A percentile compares a stretch with the other conserved stretches of the same genome.
Evolutionary conservation across 2,797 vertebrate genomes (phyloP).

Genomic region (Sebastes nivosus): DNA sequence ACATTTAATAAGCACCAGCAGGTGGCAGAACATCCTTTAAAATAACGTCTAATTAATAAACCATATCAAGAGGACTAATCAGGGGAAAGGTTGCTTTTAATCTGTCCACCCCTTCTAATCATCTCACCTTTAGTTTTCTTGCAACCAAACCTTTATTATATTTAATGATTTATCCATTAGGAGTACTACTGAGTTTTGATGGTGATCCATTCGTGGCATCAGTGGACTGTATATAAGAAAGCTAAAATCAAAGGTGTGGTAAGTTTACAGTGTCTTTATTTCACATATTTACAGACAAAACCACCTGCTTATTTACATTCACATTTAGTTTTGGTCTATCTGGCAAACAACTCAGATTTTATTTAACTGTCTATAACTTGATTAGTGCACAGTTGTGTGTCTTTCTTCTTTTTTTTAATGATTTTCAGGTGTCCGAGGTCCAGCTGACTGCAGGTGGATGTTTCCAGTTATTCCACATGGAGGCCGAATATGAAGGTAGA

Average conservation of each 20-base stretch:
- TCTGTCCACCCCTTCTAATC: not conserved
- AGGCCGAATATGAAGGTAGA: not conserved
- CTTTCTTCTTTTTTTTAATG: not conserved
- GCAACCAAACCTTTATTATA: not conserved
- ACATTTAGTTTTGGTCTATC: slow-evolving; percentile 37
- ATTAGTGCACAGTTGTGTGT: not conserved
- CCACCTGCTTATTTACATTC: slow-evolving; percentile 62
- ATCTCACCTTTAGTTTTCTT: not conserved
- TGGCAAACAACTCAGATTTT: not conserved
- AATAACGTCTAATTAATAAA: not conserved
- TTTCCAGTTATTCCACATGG: not conserved
- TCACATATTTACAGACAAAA: slow-evolving; percentile 61
- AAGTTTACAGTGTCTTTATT: slow-evolving; percentile 57
- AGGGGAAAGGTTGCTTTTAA: not conserved
- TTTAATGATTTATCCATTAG: not conserved
- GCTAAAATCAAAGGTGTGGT: not conserved
- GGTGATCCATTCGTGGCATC: not conserved
- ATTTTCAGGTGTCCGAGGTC: not conserved
- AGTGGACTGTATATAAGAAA: not conserved
- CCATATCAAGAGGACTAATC: not conserved
- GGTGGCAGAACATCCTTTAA: not conserved
- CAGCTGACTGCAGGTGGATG: not conserved
- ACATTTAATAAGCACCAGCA: not conserved
- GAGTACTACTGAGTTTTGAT: not conserved
- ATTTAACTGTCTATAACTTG: not conserved